A percentile compares a stretch with the other conserved stretches of the same genome.
These are phyloP conservation scores for Procambarus clarkii DNA, from an alignment of 1,140 invertebrate species.

Conservation along the genomic window DNA sequence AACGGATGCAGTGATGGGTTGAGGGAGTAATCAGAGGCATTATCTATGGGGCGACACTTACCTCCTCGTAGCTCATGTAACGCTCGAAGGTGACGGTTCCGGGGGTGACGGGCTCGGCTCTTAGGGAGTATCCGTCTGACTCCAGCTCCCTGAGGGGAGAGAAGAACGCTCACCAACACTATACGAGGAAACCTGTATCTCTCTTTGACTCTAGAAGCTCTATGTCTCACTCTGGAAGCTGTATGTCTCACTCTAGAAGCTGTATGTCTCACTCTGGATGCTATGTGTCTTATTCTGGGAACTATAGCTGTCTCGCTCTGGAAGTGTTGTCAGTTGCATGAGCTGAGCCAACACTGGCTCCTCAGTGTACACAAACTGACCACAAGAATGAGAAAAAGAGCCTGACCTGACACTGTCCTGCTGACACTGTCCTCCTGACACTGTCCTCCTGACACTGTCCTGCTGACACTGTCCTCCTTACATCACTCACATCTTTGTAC, in stretches of 20 bases:
- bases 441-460: too few relatives aligned
- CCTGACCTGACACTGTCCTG: too few relatives aligned
- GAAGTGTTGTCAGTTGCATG: too few relatives aligned
- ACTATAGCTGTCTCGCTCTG: background rate
- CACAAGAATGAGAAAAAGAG: too few relatives aligned
- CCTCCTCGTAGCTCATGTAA: slow-evolving; percentile 41
- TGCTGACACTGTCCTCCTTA: too few relatives aligned
- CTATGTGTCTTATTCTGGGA: background rate
- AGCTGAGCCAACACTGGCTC: too few relatives aligned
- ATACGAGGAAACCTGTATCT: too few relatives aligned
- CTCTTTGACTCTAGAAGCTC: background rate
- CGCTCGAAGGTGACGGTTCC: slow-evolving; percentile 20
- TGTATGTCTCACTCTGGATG: background rate
- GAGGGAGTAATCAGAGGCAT: background rate
- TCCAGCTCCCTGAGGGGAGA: background rate
- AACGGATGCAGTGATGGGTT: background rate
- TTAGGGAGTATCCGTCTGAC: background rate
- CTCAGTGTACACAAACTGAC: too few relatives aligned
- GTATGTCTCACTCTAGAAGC: background rate
- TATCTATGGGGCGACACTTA: background rate
- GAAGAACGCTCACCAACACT: background rate
- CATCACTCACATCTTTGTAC: too few relatives aligned
- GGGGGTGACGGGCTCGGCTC: background rate
- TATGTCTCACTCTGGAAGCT: background rate
- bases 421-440: too few relatives aligned